Conservation (phyloP, 1,140 invertebrate genomes). For the Helicoverpa zea region DNA sequence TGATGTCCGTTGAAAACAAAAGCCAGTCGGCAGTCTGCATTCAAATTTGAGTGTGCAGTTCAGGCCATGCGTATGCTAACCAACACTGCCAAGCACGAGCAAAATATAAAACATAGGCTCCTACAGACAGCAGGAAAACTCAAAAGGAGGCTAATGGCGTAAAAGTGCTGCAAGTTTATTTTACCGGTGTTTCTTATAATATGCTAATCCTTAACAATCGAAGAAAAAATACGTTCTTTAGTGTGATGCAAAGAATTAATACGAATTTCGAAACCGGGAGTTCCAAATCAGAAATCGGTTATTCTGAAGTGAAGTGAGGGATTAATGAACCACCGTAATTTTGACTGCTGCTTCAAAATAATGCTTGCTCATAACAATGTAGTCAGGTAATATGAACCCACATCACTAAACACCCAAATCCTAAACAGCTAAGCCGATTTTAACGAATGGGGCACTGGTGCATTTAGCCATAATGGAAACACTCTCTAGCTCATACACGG, state of each 20-base stretch:
- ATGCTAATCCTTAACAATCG: not conserved
- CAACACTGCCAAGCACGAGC: not conserved
- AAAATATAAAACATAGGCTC: not conserved
- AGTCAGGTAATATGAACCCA: not conserved
- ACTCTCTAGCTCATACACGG: not conserved
- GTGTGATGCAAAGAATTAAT: too few relatives aligned
- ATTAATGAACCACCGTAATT: not conserved
- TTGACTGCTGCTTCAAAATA: not conserved
- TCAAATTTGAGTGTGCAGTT: not conserved
- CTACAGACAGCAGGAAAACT: not conserved
- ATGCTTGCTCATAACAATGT: not conserved
- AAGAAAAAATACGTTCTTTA: too few relatives aligned
- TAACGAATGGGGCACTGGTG: conserved; percentile 13
- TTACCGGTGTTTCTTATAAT: not conserved
- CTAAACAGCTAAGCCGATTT: conserved; percentile 33
- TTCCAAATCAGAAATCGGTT: too few relatives aligned
- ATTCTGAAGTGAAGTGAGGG: too few relatives aligned
- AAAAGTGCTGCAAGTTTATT: not conserved
- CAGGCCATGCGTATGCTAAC: conserved; percentile 11
- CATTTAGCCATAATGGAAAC: conserved; percentile 33
- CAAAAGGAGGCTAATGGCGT: not conserved
- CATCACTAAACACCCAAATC: conserved; percentile 7
- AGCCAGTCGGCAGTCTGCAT: conserved; percentile 12
- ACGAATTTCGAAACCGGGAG: too few relatives aligned
- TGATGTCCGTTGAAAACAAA: conserved; percentile 28